phyloP scores from a whole-genome alignment of 2,113 vertebrate species.

The Haemorhous mexicanus region DNA sequence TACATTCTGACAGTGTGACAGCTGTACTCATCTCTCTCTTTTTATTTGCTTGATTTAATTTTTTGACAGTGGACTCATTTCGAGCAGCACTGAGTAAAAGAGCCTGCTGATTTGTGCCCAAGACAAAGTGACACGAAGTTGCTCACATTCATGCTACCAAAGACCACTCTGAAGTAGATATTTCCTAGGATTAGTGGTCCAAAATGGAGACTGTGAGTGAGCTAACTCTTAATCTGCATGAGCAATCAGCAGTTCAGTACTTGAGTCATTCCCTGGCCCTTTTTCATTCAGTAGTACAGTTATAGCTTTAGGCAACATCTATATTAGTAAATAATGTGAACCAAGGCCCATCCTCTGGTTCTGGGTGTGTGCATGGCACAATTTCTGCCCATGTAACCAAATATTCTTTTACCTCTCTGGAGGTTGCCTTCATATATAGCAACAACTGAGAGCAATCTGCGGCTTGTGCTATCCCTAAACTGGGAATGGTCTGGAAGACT shows the following conservation, averaged over 20 bases:
- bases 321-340: constrained; percentile 21
- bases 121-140: background rate
- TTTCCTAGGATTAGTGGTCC: background rate
- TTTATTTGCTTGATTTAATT: background rate
- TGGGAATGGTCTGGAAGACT: background rate
- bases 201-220: background rate
- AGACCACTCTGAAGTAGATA: background rate
- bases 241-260: constrained; percentile 23
- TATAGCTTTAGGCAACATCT: constrained; percentile 28
- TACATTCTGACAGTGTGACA: background rate
- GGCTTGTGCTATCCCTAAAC: background rate
- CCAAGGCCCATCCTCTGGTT: background rate
- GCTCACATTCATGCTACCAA: background rate
- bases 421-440: background rate
- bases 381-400: background rate
- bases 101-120: background rate
- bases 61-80: background rate
- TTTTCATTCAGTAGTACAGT: constrained; percentile 28
- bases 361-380: background rate
- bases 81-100: background rate
- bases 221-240: constrained; percentile 16
- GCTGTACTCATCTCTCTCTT: background rate
- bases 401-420: background rate
- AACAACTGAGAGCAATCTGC: background rate
- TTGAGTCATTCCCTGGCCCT: constrained; percentile 36